Percentiles rank a stretch among this genome's conserved stretches.
Evolutionary conservation across 2,113 vertebrate species (phyloP).

Genomic region (Pterocles gutturalis): DNA sequence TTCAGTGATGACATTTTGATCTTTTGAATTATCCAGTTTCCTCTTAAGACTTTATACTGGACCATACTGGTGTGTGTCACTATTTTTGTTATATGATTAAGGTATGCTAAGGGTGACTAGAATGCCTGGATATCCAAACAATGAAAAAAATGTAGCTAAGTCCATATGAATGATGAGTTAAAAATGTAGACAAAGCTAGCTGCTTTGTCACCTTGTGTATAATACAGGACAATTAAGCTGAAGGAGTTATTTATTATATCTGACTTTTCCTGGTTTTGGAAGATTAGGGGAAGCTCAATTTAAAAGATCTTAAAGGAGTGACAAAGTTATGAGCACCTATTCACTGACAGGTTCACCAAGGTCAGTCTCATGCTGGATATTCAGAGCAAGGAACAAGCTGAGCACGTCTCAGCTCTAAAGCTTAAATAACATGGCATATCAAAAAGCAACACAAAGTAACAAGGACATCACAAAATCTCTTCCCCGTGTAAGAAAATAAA

Average conservation of each 20-base stretch:
- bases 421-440: not conserved
- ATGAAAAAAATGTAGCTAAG: not conserved
- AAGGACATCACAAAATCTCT: accelerated
- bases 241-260: not conserved
- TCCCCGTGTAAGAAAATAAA: not conserved
- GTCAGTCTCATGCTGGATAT: not conserved
- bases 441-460: not conserved
- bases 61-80: not conserved
- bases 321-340: not conserved
- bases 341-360: not conserved
- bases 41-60: not conserved
- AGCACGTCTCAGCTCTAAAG: not conserved
- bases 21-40: not conserved
- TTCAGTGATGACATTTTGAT: not conserved
- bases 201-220: not conserved
- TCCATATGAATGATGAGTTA: not conserved
- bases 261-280: not conserved
- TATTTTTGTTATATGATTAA: not conserved
- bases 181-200: not conserved
- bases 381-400: not conserved
- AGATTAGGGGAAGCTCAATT: not conserved
- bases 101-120: not conserved
- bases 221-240: not conserved
- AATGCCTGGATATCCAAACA: not conserved
- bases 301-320: not conserved